A percentile compares a stretch with the other conserved stretches of the same genome.
These are phyloP conservation scores for Lepus oiostolus DNA, from an alignment of 2,797 vertebrate species.

Conservation along the genomic window DNA sequence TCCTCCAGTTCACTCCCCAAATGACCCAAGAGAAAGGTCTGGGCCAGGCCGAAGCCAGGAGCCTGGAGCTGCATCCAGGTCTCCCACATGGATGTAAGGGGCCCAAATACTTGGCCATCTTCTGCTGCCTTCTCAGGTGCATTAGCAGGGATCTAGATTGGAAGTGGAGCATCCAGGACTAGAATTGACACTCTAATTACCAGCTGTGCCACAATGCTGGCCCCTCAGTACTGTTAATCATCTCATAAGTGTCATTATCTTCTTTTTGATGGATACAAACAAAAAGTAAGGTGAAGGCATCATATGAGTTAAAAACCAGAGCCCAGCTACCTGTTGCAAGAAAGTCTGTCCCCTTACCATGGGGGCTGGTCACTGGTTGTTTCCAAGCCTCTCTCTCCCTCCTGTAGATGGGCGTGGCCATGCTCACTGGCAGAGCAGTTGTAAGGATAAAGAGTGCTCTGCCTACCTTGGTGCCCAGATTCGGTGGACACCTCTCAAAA, in stretches of 20 bases:
- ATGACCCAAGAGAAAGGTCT: too few species aligned
- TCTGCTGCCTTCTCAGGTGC: too few species aligned
- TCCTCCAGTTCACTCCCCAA: too few species aligned
- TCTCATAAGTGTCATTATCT: background rate
- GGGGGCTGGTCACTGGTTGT: background rate
- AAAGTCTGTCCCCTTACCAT: background rate
- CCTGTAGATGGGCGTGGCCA: background rate
- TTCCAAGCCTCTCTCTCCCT: accelerated
- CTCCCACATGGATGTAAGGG: too few species aligned
- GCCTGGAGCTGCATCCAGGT: too few species aligned
- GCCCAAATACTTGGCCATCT: too few species aligned
- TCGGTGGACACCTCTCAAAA: background rate
- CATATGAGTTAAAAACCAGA: background rate
- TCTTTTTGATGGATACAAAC: constrained; percentile 9
- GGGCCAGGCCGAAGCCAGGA: too few species aligned
- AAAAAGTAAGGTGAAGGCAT: background rate
- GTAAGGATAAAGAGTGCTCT: background rate
- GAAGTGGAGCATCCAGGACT: too few species aligned
- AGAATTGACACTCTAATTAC: too few species aligned
- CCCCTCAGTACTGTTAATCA: background rate
- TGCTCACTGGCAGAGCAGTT: background rate
- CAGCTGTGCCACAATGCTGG: too few species aligned
- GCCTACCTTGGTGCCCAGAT: background rate
- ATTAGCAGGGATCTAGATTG: too few species aligned
- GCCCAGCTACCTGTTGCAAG: background rate